Evolutionary conservation across 1,140 invertebrate genomes (phyloP).

Genomic region (Drosophila santomea): DNA sequence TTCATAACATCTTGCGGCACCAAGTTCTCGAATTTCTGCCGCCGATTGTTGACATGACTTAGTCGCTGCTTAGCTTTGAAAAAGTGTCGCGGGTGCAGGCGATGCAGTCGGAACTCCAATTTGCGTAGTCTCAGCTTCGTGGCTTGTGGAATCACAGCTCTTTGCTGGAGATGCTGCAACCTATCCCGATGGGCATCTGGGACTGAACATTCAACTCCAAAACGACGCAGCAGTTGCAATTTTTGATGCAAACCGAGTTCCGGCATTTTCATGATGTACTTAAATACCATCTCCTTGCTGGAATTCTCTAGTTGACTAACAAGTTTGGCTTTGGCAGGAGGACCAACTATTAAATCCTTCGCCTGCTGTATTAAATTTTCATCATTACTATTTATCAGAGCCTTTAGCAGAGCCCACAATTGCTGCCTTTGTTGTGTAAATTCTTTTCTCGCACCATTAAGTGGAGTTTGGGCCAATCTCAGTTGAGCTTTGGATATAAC

Average conservation of each 20-base stretch:
- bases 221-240: constrained; percentile 70
- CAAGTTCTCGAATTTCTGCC: constrained; percentile 41
- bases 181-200: constrained; percentile 22
- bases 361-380: constrained; percentile 60
- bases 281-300: constrained; percentile 52
- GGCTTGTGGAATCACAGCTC: constrained; percentile 2
- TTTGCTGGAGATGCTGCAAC: constrained; percentile 30
- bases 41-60: constrained; percentile 35
- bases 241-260: constrained; percentile 76
- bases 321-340: constrained; percentile 7
- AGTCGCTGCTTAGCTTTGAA: constrained; percentile 76
- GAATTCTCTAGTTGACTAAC: constrained; percentile 15
- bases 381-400: constrained; percentile 65
- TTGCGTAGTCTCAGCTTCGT: constrained; percentile 3
- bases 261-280: constrained; percentile 73
- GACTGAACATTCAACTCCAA: constrained; percentile 62
- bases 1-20: constrained; percentile 59
- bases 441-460: constrained; percentile 60
- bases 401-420: constrained; percentile 55
- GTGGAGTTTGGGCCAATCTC: constrained; percentile 42
- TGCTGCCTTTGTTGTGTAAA: constrained; percentile 60
- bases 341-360: constrained; percentile 47
- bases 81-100: constrained; percentile 51
- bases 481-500: constrained; percentile 68
- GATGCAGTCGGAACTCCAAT: constrained; percentile 45